Percentiles rank a stretch among this genome's conserved stretches.
These are phyloP conservation scores for Bombus cullumanus DNA, from an alignment of 1,140 invertebrate species.

Conservation along the genomic window DNA sequence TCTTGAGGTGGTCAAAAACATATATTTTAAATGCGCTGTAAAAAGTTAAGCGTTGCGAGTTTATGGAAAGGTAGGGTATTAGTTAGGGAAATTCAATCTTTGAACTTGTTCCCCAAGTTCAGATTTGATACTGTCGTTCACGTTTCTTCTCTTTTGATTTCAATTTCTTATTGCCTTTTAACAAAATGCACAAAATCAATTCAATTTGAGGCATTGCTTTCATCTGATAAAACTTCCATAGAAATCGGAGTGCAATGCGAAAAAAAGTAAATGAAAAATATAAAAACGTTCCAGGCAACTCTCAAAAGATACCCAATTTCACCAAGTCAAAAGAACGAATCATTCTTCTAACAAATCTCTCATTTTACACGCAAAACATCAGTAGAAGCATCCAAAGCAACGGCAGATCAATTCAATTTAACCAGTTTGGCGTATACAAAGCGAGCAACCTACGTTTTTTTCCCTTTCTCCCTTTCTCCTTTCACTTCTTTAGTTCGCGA, in stretches of 20 bases:
- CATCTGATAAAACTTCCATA: background rate
- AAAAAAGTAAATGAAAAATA: no score
- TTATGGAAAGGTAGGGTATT: background rate
- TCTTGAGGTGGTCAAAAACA: background rate
- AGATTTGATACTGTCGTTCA: no score
- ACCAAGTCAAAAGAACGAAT: background rate
- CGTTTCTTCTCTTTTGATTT: background rate
- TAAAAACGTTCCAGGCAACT: background rate
- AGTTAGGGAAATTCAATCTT: background rate
- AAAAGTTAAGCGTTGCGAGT: background rate
- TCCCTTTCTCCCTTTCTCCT: background rate
- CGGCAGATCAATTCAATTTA: background rate
- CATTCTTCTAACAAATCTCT: background rate
- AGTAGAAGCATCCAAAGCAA: background rate
- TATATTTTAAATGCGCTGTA: background rate
- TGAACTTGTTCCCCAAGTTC: background rate
- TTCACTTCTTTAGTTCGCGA: background rate
- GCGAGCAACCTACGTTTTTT: background rate
- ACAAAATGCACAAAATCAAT: background rate
- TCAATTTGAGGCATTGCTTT: background rate
- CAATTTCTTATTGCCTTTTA: background rate
- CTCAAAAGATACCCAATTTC: background rate
- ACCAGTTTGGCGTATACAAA: background rate
- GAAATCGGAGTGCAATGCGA: no score
- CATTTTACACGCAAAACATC: background rate